These are phyloP conservation scores for Eurosta solidaginis DNA, from an alignment of 1,140 invertebrate genomes.

Conservation along the genomic window DNA sequence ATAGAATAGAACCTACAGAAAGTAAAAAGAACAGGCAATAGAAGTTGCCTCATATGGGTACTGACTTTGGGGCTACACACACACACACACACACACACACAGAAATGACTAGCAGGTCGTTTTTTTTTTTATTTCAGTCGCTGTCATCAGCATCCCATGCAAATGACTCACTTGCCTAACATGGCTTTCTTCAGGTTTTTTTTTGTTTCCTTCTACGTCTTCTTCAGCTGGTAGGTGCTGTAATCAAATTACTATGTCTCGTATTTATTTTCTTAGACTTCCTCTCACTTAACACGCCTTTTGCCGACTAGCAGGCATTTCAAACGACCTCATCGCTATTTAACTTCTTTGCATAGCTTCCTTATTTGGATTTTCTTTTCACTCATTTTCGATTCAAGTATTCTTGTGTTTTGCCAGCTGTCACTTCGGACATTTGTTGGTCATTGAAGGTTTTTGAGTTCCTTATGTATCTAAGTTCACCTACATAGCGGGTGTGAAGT, in stretches of 20 bases:
- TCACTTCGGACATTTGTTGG: not conserved
- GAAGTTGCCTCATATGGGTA: not conserved
- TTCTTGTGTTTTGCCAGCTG: not conserved
- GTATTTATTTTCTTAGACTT: not conserved
- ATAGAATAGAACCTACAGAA: not conserved
- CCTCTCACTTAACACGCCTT: not conserved
- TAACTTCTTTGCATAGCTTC: no score
- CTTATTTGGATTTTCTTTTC: not conserved
- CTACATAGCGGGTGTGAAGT: no score
- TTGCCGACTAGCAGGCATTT: no score
- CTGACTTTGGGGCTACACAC: not conserved
- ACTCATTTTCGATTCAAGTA: not conserved
- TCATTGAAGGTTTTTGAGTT: not conserved
- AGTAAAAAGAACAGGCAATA: not conserved
- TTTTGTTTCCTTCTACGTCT: not conserved
- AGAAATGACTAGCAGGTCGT: not conserved
- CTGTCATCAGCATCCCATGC: not conserved
- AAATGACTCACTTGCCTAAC: constrained; percentile 11
- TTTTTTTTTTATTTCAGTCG: not conserved
- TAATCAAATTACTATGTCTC: not conserved
- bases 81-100: not conserved
- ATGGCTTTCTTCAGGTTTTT: not conserved
- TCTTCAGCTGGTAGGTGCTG: not conserved
- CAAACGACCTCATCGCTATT: no score
- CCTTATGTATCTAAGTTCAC: no score